A percentile compares a stretch with the other conserved stretches of the same genome.
These are phyloP conservation scores for Gopherus evgoodei DNA, from an alignment of 2,113 vertebrate species.

Conservation along the genomic window DNA sequence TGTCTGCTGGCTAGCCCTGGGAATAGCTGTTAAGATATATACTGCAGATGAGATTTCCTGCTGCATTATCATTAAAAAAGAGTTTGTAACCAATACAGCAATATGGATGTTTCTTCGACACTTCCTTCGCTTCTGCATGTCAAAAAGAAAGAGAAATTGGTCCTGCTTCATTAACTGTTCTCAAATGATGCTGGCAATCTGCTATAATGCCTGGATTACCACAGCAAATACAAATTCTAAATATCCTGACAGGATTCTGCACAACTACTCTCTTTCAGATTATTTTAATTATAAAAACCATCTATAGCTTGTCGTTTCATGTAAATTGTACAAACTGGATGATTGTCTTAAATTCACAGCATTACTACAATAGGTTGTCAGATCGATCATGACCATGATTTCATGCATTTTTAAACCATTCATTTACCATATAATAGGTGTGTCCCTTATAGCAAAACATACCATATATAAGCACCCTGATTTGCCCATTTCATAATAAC, in stretches of 20 bases:
- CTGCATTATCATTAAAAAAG: background rate
- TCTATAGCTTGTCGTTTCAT: background rate
- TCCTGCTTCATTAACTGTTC: conserved; percentile 48
- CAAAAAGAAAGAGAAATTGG: conserved; percentile 40
- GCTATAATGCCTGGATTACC: background rate
- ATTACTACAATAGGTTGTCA: background rate
- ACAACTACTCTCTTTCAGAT: background rate
- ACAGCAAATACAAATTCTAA: conserved; percentile 10
- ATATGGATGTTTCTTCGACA: background rate
- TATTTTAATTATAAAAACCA: conserved; percentile 4
- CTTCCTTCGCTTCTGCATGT: background rate
- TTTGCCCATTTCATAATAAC: background rate
- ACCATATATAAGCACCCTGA: background rate
- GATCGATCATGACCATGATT: background rate
- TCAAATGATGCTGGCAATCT: conserved; percentile 33
- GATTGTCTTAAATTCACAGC: background rate
- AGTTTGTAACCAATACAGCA: background rate
- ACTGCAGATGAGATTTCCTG: background rate
- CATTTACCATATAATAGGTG: background rate
- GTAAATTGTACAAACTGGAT: background rate
- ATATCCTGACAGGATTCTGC: background rate
- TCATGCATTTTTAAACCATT: conserved; percentile 15
- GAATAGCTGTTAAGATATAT: no score
- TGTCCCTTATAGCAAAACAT: background rate
- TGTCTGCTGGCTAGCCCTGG: no score